Evolutionary conservation across 2,888 invertebrate species (phyloP), one percentile per base, ranked within the genome.

Genomic region (Cryptus armator): DNA sequence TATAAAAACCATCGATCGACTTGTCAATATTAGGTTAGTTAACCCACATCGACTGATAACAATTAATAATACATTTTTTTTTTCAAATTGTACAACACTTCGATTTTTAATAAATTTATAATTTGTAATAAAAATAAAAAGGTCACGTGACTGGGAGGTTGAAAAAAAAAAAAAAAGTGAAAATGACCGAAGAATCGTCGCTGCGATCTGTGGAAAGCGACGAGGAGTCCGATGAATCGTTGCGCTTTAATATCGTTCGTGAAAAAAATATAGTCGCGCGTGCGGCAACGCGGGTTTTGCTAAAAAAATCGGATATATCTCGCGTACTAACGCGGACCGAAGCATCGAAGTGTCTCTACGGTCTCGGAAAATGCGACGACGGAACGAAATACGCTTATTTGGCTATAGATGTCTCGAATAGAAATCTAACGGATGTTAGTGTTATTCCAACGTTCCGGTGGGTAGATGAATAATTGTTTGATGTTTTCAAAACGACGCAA

Each of bases 321-420:
- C 48, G 92, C 77, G 85, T 75, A 32, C 90, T 95, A 2, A 89
- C 92, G 1, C 90, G 87, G 59, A 90, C 93, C 0, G 94, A 95
- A 78, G 91, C 95, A 43, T 91, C 93, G 81, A 85, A 92, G 0
- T 89, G 94, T n/a, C 92, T 95, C 3, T 93, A 94, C 81, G 84
- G 94, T 56, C 90, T 95, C 4, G 95, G 95, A 5, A 94, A 94
- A 88, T 94, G 94, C 0, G 94, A 94, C 24, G 94, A 93, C 0
- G 95, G 95, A 86, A 90, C 85, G 91, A 94, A 96, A 78, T 96
- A 95, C 90, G 95, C 96, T 9, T 96, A 96, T 90, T 90, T 96
- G 64, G 95, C 95, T 92, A 94, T 95, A 24, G 92, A 94, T 0
- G 94, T 95, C 14, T 94, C 93, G 0, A 94, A 94, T 16, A 94